Evolutionary conservation across 2,797 vertebrate species (phyloP).

Genomic region (Lindbergichthys nudifrons): DNA sequence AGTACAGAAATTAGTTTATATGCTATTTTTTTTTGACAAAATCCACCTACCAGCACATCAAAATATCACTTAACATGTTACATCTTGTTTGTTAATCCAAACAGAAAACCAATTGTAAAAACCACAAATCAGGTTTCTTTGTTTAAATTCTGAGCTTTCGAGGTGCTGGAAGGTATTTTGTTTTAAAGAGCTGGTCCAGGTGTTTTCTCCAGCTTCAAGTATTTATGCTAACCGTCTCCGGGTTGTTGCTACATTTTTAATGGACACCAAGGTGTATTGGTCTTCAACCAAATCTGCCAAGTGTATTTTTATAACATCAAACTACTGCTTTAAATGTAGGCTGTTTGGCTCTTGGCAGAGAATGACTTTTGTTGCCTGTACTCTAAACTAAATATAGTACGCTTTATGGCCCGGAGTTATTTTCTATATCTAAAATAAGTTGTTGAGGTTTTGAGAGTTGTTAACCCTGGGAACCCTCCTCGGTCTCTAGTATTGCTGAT

Average conservation of each 20-base stretch:
- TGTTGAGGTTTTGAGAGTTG: conserved; percentile 12
- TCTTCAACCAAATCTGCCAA: not conserved
- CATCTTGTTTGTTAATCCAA: not conserved
- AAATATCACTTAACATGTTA: not conserved
- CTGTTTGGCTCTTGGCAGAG: not conserved
- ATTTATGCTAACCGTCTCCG: not conserved
- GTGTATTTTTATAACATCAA: not conserved
- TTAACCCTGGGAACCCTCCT: conserved; percentile 5
- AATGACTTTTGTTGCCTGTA: not conserved
- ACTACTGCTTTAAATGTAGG: not conserved
- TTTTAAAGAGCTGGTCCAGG: not conserved
- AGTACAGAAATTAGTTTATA: not conserved
- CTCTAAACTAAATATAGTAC: not conserved
- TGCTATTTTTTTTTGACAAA: not conserved
- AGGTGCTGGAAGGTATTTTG: too few relatives aligned
- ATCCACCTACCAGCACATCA: not conserved
- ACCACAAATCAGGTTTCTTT: not conserved
- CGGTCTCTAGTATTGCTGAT: conserved; percentile 30
- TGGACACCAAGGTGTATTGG: not conserved
- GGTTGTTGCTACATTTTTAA: not conserved
- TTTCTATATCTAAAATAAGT: not conserved
- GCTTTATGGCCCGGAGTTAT: not conserved
- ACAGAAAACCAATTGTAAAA: not conserved
- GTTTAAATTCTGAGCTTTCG: not conserved
- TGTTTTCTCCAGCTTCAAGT: not conserved